Evolutionary conservation across 2,888 invertebrate species (phyloP), one percentile per base, ranked within the genome.

Genomic region (Apodemia zela): DNA sequence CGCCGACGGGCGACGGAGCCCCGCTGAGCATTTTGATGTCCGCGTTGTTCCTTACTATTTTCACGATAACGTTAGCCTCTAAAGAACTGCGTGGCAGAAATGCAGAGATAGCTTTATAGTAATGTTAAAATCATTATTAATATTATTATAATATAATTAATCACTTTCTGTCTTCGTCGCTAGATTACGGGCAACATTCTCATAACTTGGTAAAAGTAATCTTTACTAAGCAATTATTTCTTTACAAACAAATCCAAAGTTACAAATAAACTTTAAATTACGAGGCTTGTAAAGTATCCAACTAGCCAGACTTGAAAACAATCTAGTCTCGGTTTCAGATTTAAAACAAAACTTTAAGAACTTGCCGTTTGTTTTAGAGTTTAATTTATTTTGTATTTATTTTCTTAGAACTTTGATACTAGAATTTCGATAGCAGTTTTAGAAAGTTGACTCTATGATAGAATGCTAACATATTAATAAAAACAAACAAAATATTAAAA

Each of bases 271-370:
- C 62, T 68, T 67, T 64, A 72, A 69, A 70, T 67, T 67, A 69
- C 69, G 69, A 69, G 71, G 69, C 69, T 68, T 69, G 69, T 67
- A 68, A 69, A 72, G 62, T 68, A 62, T 68, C 65, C 63, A 72
- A 72, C 71, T 72, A 71, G 69, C 72, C 69, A 72, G 71, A 72
- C 72, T 72, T 71, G 66, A 64, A 66, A 69, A 72, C 69, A 70
- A 71, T 66, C 67, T 71, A 67, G 68, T 68, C 65, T 70, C 66
- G 66, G 66, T 68, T 65, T 68, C 66, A 72, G 71, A 71, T 71
- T 69, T 72, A 72, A 72, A 69, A 71, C 69, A 64, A 68, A 72
- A 72, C 69, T 72, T 72, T 69, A 63, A 59, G 68, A 69, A 68
- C 69, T 68, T 69, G 65, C 64, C 67, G 69, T 69, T 69, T 69